These are phyloP conservation scores for Drosophila jambulina DNA, from an alignment of 1,140 invertebrate genomes.

Conservation along the genomic window DNA sequence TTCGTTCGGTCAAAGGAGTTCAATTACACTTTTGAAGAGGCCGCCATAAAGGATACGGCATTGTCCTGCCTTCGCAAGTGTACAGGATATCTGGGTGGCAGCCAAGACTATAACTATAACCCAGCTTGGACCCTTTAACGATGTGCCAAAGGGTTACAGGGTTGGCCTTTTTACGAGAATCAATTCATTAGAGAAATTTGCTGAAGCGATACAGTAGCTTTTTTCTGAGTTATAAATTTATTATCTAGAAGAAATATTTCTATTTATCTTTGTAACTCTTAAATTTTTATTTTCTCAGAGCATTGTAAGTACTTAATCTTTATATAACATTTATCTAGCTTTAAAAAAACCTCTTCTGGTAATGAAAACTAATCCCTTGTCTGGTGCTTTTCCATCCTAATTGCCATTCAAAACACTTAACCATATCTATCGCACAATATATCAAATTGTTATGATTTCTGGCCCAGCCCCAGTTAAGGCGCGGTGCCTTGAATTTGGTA, in stretches of 20 bases:
- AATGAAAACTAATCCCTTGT: background rate
- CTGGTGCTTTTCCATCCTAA: background rate
- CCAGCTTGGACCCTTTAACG: constrained; percentile 30
- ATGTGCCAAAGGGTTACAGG: constrained; percentile 37
- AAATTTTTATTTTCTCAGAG: no score
- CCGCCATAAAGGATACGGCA: constrained; percentile 44
- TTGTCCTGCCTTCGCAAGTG: constrained; percentile 35
- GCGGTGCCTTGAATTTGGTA: constrained; percentile 61
- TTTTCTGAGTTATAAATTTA: background rate
- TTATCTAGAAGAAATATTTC: no score
- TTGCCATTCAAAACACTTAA: constrained; percentile 46
- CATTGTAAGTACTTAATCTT: background rate
- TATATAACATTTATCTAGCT: no score
- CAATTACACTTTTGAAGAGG: constrained; percentile 59
- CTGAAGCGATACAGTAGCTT: background rate
- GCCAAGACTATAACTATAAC: constrained; percentile 16
- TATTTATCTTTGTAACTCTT: background rate
- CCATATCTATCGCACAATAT: constrained; percentile 62
- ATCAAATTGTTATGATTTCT: constrained; percentile 69
- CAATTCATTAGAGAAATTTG: constrained; percentile 37
- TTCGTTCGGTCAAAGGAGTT: constrained; percentile 47
- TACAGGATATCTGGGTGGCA: constrained; percentile 3
- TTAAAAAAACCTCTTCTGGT: no score
- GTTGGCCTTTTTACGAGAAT: background rate
- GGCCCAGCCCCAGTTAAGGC: constrained; percentile 48